Conservation (phyloP, 2,113 vertebrate species). For the Patagioenas fasciata region DNA sequence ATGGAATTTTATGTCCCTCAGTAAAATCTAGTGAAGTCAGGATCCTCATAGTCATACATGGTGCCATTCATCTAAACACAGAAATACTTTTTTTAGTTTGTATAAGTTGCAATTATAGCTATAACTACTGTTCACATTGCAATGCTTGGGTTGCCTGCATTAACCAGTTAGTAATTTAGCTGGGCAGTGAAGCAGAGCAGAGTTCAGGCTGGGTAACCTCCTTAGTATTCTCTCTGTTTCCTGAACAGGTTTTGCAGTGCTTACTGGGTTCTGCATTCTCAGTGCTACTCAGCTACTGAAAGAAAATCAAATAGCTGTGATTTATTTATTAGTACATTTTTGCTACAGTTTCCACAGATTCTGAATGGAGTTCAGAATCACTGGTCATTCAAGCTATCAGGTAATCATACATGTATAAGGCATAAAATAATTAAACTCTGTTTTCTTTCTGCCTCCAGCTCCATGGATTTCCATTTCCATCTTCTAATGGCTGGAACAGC, state of each 20-base stretch:
- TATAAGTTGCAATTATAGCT: not conserved
- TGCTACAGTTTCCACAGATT: not conserved
- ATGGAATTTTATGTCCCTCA: constrained; percentile 15
- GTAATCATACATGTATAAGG: not conserved
- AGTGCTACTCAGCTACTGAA: not conserved
- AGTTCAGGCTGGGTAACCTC: not conserved
- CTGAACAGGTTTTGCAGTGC: not conserved
- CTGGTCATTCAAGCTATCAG: not conserved
- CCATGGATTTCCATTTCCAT: not conserved
- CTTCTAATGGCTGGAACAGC: not conserved
- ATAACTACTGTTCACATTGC: not conserved
- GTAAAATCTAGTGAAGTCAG: not conserved
- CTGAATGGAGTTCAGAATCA: not conserved
- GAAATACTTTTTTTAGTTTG: not conserved
- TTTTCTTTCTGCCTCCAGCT: not conserved
- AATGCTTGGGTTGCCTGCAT: not conserved
- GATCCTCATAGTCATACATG: not conserved
- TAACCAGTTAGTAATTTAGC: constrained; percentile 23
- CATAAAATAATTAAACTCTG: not conserved
- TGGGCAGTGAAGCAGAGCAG: constrained; percentile 40
- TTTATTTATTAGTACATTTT: constrained; percentile 44
- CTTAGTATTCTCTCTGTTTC: not conserved
- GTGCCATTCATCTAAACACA: not conserved
- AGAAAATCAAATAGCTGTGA: constrained; percentile 25
- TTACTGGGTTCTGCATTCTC: not conserved